Conservation (phyloP, 2,113 vertebrate genomes). For the Labeo catla region DNA sequence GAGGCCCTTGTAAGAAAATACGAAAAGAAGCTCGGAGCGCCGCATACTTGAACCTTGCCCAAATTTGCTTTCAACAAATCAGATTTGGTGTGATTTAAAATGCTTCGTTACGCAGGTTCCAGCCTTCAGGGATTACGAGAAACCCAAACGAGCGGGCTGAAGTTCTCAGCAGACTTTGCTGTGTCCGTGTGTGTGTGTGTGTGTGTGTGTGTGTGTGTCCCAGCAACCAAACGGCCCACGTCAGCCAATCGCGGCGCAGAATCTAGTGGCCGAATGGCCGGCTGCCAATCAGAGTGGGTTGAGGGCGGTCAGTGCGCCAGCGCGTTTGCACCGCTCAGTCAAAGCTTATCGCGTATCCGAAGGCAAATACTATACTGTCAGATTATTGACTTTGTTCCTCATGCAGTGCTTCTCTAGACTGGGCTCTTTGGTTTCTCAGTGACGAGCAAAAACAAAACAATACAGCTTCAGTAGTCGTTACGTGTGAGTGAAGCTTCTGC, state of each 20-base stretch:
- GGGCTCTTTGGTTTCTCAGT: not conserved
- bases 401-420: not conserved
- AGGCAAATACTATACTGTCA: not conserved
- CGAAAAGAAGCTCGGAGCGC: not conserved
- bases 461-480: not conserved
- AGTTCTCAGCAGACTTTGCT: constrained; percentile 29
- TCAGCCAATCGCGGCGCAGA: constrained; percentile 27
- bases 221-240: constrained; percentile 10
- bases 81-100: constrained; percentile 56
- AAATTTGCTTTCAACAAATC: constrained; percentile 62
- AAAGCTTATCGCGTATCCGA: not conserved
- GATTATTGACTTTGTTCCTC: not conserved
- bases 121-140: constrained; percentile 41
- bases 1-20: constrained; percentile 49
- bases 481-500: not conserved
- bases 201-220: constrained; percentile 45
- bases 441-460: not conserved
- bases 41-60: constrained; percentile 56
- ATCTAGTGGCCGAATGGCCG: constrained; percentile 18
- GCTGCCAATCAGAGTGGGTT: not conserved
- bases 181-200: constrained; percentile 44
- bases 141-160: not conserved
- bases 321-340: not conserved
- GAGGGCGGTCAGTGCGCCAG: not conserved
- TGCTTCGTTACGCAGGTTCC: constrained; percentile 62